Percentiles rank a stretch among this genome's conserved stretches.
phyloP scores from a whole-genome alignment of 2,113 vertebrate species.

The Spermophilus dauricus region DNA sequence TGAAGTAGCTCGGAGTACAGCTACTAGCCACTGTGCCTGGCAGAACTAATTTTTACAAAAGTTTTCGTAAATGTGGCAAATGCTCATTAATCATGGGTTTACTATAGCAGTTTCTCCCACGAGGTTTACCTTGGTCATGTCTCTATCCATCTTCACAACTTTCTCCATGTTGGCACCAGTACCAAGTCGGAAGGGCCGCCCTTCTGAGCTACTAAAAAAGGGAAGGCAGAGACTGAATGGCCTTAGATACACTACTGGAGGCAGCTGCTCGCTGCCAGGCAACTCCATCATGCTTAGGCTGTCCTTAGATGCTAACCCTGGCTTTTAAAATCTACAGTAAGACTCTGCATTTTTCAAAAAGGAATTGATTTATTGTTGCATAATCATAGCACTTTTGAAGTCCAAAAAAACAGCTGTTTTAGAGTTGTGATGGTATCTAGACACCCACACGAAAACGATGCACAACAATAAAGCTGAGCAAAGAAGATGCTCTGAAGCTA shows the following conservation, averaged over 20 bases:
- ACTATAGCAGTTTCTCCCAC: not conserved
- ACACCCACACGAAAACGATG: not conserved
- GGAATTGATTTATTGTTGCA: not conserved
- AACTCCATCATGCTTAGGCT: not conserved
- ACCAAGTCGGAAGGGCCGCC: slow-evolving; percentile 97
- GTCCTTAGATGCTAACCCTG: not conserved
- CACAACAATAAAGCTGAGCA: not conserved
- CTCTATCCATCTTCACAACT: slow-evolving; percentile 99
- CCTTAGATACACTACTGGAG: not conserved
- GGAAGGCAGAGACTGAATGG: not conserved
- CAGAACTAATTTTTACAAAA: not conserved
- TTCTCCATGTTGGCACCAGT: slow-evolving; percentile 99
- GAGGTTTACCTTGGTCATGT: slow-evolving; percentile 97
- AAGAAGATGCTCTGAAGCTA: not conserved
- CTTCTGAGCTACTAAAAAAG: slow-evolving; percentile 96
- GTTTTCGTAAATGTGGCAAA: not conserved
- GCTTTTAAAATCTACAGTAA: slow-evolving; percentile 22
- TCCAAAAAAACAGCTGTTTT: not conserved
- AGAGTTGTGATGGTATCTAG: not conserved
- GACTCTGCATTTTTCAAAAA: slow-evolving; percentile 23
- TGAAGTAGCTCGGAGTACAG: not conserved
- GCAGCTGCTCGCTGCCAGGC: fast-evolving
- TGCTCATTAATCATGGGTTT: not conserved
- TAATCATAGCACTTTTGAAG: not conserved
- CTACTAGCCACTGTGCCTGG: too few species aligned